Base-by-base conservation (phyloP, 1,140 invertebrate genomes). In the Stenopsyche tienmushanensis region DNA sequence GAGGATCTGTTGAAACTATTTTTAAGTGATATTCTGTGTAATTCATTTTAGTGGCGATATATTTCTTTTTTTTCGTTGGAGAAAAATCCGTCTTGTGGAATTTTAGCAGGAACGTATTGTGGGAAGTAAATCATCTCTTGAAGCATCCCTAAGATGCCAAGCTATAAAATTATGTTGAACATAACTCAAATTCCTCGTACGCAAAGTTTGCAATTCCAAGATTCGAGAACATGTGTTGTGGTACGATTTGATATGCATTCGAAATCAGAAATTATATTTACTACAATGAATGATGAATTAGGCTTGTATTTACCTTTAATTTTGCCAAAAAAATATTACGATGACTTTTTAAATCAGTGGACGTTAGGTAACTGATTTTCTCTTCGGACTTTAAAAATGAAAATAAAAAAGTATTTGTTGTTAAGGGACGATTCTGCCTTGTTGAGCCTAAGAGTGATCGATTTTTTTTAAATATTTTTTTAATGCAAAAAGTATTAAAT, bases 151-250 rank as follows among this genome's bases (percentile, higher is more conserved):
- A 21, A 57, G 65, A 62, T 58, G 65, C 45, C 65, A 44, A 41
- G 65, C 26, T 62, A 49, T 63, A 55, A 67, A 67, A 67, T 67
- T 67, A 67, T 53, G 50, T n/a, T n/a, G 55, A 18, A 41, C 57
- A 59, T 66, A 47, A 59, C 42, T 59, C 54, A 59, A 58, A 64
- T 57, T 44, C 24, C 25, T 53, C 29, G 29, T 39, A 39, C n/a
- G 10, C 45, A 18, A 2, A 17, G 15, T 20, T 21, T 49, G 18
- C 18, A 42, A 17, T 9, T 15, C 41, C 13, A 42, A 13, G 18
- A 15, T 42, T 17, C n/a, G n/a, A 15, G n/a, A 15, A 17, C 13
- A 42, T 42, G 18, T 15, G 9, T 13, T 42, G 41, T 15, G 18
- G n/a, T 42, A 42, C 18, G 41, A 42, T 17, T 42, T 13, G 41